Evolutionary conservation across 2,113 vertebrate species (phyloP).

Genomic region (Hippocampus zosterae): DNA sequence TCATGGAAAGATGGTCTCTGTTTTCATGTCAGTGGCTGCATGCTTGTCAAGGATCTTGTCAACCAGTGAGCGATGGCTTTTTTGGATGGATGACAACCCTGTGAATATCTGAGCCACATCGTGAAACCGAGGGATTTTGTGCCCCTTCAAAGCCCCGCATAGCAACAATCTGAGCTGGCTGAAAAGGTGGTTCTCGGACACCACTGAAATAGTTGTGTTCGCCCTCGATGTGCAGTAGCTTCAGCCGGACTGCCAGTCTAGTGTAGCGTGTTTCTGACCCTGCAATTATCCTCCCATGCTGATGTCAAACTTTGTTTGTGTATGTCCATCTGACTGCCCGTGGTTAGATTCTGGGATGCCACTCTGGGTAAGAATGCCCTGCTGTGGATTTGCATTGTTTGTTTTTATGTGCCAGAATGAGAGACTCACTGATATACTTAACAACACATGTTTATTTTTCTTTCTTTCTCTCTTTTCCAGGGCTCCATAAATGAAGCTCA

Average conservation of each 20-base stretch:
- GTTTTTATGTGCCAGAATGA: conserved; percentile 47
- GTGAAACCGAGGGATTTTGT: conserved; percentile 38
- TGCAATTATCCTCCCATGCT: conserved; percentile 49
- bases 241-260: conserved; percentile 41
- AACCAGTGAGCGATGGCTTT: conserved; percentile 55
- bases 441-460: conserved; percentile 4
- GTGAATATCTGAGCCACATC: conserved; percentile 47
- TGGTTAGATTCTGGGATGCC: conserved; percentile 38
- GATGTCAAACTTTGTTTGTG: conserved; percentile 54
- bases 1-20: neutral
- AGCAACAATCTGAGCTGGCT: conserved; percentile 36
- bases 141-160: conserved; percentile 34
- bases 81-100: conserved; percentile 45
- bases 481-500: conserved; percentile 81
- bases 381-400: conserved; percentile 48
- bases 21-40: neutral
- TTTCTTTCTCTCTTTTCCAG: conserved; percentile 62
- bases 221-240: neutral
- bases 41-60: conserved; percentile 31
- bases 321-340: conserved; percentile 43
- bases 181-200: neutral
- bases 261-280: conserved; percentile 43
- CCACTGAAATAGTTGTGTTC: conserved; percentile 48
- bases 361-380: conserved; percentile 24
- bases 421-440: conserved; percentile 14